Percentiles rank a stretch among this genome's conserved stretches.
Evolutionary conservation across 2,888 invertebrate genomes (phyloP).

Genomic region (Xestia xanthographa): DNA sequence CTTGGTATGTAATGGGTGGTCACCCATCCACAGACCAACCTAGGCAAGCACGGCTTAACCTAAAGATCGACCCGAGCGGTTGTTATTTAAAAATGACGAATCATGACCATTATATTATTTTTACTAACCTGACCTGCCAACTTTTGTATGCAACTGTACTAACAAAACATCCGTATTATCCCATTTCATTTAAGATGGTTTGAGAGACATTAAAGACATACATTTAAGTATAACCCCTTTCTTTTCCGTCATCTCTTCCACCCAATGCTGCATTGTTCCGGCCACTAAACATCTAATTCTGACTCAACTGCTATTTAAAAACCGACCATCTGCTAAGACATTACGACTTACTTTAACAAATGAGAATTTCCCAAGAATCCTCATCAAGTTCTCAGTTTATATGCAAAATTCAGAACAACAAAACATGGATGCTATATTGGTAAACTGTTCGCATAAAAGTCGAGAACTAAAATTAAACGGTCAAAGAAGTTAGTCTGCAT

Average conservation of each 20-base stretch:
- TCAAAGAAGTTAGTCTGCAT: conserved; percentile 64
- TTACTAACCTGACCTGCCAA: too few relatives aligned
- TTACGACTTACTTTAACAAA: conserved; percentile 4
- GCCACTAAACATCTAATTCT: conserved; percentile 12
- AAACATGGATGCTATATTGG: conserved; percentile 39
- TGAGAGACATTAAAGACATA: too few relatives aligned
- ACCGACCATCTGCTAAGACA: conserved; percentile 5
- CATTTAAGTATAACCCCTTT: neutral
- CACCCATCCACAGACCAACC: too few relatives aligned
- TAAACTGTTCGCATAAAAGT: conserved; percentile 62
- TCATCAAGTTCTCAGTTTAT: conserved; percentile 33
- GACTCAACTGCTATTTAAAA: neutral
- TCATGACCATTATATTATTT: too few relatives aligned
- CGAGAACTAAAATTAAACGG: conserved; percentile 69
- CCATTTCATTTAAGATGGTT: too few relatives aligned
- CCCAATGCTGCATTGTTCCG: neutral
- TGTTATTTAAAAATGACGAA: too few relatives aligned
- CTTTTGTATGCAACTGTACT: too few relatives aligned
- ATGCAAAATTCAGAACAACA: conserved; percentile 37
- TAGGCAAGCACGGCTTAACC: too few relatives aligned
- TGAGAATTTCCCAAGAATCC: conserved; percentile 23
- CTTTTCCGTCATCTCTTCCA: neutral
- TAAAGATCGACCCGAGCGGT: too few relatives aligned
- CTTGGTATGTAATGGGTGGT: too few relatives aligned
- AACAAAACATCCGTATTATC: too few relatives aligned